phyloP scores from a whole-genome alignment of 1,140 invertebrate genomes.

The Lerema accius region DNA sequence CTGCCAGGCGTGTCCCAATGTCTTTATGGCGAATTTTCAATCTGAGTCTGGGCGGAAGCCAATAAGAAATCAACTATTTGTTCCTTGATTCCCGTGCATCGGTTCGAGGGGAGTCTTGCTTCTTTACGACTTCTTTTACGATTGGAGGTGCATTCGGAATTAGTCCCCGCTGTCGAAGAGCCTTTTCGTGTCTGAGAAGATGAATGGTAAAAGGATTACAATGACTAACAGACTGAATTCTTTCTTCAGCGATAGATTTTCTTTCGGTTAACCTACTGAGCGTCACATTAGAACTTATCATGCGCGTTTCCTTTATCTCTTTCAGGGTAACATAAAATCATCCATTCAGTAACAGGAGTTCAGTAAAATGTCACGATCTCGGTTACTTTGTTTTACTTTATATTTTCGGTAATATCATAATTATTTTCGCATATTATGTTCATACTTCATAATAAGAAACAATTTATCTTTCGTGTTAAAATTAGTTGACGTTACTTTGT shows the following conservation, averaged over 20 bases:
- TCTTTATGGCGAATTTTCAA: conserved; percentile 82
- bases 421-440: background rate
- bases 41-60: conserved; percentile 79
- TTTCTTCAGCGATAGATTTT: conserved; percentile 47
- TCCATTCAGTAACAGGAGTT: too few relatives aligned
- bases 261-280: conserved; percentile 40
- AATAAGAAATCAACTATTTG: conserved; percentile 82
- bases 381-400: too few relatives aligned
- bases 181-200: conserved; percentile 77
- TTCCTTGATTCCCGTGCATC: conserved; percentile 76
- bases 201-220: conserved; percentile 79
- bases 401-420: too few relatives aligned
- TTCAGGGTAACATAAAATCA: background rate
- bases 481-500: conserved; percentile 22
- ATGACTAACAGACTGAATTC: conserved; percentile 58
- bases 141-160: conserved; percentile 81
- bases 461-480: background rate
- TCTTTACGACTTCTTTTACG: conserved; percentile 82
- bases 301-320: conserved; percentile 14
- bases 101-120: conserved; percentile 69
- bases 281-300: conserved; percentile 22
- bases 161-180: conserved; percentile 72
- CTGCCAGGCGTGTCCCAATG: conserved; percentile 78
- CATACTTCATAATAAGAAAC: background rate
- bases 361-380: too few relatives aligned